phyloP scores from a whole-genome alignment of 1,140 invertebrate species.

The Hestina assimilis region DNA sequence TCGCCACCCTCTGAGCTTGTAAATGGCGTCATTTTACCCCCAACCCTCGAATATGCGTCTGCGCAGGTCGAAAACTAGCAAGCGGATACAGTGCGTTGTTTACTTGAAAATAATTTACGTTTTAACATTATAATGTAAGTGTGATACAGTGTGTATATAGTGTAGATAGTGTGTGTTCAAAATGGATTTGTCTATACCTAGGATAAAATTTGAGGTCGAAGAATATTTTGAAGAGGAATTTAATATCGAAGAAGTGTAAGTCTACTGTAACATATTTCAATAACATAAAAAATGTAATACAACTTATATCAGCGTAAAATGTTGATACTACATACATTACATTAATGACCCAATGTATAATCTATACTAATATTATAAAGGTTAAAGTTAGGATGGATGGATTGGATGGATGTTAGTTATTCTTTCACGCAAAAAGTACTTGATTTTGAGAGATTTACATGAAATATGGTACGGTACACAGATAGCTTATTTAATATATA shows the following conservation, averaged over 20 bases:
- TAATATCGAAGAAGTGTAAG: slow-evolving; percentile 48
- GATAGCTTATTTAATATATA: too few species aligned
- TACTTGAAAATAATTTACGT: slow-evolving; percentile 27
- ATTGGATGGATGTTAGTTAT: too few species aligned
- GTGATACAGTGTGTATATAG: slow-evolving; percentile 32
- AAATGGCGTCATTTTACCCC: slow-evolving; percentile 43
- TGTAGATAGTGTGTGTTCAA: slow-evolving; percentile 35
- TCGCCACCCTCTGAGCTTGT: slow-evolving; percentile 17
- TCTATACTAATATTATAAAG: too few species aligned
- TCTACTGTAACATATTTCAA: slow-evolving; percentile 18
- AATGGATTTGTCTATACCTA: slow-evolving; percentile 63
- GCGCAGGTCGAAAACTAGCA: slow-evolving; percentile 32
- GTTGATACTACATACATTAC: too few species aligned
- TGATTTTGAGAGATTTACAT: too few species aligned
- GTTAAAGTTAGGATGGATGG: too few species aligned
- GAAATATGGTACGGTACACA: too few species aligned
- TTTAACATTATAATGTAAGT: slow-evolving; percentile 9
- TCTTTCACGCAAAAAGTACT: too few species aligned
- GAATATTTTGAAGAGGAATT: slow-evolving; percentile 49
- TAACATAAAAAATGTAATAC: too few species aligned
- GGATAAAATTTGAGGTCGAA: slow-evolving; percentile 50
- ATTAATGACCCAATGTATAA: too few species aligned
- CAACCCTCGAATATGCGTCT: slow-evolving; percentile 55
- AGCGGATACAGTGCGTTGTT: slow-evolving; percentile 5
- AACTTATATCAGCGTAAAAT: too few species aligned